phyloP scores from a whole-genome alignment of 2,113 vertebrate species.

The Eolophus roseicapilla region DNA sequence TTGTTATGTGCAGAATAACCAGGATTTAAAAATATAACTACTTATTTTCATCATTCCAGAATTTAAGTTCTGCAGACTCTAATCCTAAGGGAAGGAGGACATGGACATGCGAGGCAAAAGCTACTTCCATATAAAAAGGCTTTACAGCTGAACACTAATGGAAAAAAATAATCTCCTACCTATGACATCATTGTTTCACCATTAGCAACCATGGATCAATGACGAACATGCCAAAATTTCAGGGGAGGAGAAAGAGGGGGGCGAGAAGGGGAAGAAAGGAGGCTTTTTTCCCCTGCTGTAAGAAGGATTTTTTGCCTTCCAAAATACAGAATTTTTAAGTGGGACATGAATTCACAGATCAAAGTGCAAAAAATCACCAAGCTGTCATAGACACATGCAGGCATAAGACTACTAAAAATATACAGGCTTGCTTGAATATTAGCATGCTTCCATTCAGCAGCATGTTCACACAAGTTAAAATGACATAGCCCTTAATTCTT shows the following conservation, averaged over 20 bases:
- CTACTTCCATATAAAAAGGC: background rate
- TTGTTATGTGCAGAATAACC: background rate
- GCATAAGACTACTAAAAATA: conserved; percentile 45
- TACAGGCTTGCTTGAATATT: background rate
- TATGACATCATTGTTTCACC: conserved; percentile 21
- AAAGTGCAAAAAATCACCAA: conserved; percentile 65
- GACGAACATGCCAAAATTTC: background rate
- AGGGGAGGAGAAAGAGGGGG: background rate
- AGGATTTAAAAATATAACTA: background rate
- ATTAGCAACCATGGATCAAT: background rate
- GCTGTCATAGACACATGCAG: conserved; percentile 45
- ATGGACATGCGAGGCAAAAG: background rate
- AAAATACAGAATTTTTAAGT: conserved; percentile 32
- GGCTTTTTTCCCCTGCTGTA: background rate
- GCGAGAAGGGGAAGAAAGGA: background rate
- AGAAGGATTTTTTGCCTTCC: background rate
- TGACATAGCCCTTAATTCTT: background rate
- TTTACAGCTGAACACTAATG: background rate
- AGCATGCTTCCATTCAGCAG: conserved; percentile 14
- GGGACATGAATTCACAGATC: conserved; percentile 47
- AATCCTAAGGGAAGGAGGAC: background rate
- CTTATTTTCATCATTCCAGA: background rate
- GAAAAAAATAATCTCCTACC: background rate
- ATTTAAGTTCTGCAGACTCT: background rate
- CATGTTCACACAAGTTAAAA: conserved; percentile 19